Evolutionary conservation across 2,113 vertebrate genomes (phyloP), one percentile per base, ranked within the genome.

Genomic region (Erpornis zantholeuca): DNA sequence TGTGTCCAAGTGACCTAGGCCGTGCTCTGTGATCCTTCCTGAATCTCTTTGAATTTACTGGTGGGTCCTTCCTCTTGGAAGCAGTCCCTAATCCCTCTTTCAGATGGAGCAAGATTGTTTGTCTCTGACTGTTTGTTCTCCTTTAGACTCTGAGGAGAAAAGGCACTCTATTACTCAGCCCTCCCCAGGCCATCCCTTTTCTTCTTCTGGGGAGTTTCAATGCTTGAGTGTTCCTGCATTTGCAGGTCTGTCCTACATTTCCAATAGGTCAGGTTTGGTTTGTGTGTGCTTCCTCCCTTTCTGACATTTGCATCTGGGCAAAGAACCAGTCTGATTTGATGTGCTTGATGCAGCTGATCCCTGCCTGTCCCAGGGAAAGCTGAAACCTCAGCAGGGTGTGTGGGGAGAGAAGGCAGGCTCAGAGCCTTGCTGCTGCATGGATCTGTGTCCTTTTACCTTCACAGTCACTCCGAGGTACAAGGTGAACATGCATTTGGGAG

Each of bases 361-460:
- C 50, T 65, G 50, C 24, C 42, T 29, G 42, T 65, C n/a, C 35
- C 50, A 49, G 36, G 47, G 24, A 75, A 15, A 69, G 23, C 53
- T 3, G 4, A 35, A 54, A 36, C 47, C 17, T 29, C 53, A 35
- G n/a, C 0, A 0, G 28, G 1, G 2, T 1, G 4, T 40, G 31
- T 5, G 9, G 17, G 73, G 19, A 72, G 47, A 71, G 29, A 21
- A 33, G 31, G 12, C 40, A 69, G 44, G 50, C 1, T 1, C 90
- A 20, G 79, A 86, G 42, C 15, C 16, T 25, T 7, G 2, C 38
- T 75, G 78, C 24, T 1, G 0, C 19, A 10, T 14, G 49, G 15
- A 8, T 23, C 12, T n/a, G 31, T 45, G 44, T 18, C 65, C 33
- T 70, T 70, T 35, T 10, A 29, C 47, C 28, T 86, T 57, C 61